Evolutionary conservation across 2,113 vertebrate species (phyloP).

Genomic region (Eptesicus fuscus): DNA sequence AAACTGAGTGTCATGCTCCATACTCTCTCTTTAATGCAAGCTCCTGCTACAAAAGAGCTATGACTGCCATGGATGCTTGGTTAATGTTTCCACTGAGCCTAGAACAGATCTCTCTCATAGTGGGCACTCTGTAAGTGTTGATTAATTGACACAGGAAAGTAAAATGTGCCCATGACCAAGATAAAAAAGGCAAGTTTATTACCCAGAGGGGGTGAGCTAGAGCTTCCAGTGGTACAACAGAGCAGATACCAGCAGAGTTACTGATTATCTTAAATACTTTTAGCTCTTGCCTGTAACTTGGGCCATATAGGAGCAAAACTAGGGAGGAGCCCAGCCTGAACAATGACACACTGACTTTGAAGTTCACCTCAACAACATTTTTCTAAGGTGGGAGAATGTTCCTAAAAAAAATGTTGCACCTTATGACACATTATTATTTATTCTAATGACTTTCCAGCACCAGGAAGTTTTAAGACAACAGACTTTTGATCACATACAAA

Average conservation of each 20-base stretch:
- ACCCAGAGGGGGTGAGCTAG: neutral
- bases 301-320: neutral
- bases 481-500: neutral
- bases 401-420: neutral
- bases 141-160: slow-evolving; percentile 48
- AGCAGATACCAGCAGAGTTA: neutral
- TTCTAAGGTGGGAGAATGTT: neutral
- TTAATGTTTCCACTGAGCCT: slow-evolving; percentile 7
- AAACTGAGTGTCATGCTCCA: neutral
- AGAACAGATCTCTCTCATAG: slow-evolving; percentile 9
- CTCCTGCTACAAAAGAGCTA: accelerated
- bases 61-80: neutral
- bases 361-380: neutral
- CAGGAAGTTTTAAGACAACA: neutral
- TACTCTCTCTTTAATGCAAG: neutral
- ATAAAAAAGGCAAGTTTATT: slow-evolving; percentile 52
- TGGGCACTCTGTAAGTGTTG: slow-evolving; percentile 34
- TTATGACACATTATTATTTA: neutral
- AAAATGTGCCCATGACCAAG: slow-evolving; percentile 27
- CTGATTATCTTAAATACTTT: neutral
- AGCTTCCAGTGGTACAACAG: neutral
- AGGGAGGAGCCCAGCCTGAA: neutral
- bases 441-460: neutral
- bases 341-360: neutral
- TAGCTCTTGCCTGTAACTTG: neutral